Evolutionary conservation across 2,113 vertebrate species (phyloP).

Genomic region (Vulpes ferrilata): DNA sequence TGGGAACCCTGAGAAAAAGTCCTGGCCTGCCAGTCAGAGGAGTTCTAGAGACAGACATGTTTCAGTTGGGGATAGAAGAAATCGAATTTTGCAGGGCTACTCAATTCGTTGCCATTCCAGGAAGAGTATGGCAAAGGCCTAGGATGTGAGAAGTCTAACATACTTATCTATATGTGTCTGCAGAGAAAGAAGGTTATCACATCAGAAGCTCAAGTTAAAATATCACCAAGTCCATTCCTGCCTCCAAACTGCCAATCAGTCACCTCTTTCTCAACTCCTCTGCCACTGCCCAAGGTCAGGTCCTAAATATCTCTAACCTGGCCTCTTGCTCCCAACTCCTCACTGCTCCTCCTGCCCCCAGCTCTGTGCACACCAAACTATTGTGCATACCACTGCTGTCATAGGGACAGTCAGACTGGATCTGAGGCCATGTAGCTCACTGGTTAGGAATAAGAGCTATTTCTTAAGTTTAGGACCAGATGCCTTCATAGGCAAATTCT

Average conservation of each 20-base stretch:
- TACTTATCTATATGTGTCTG: neutral
- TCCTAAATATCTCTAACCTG: neutral
- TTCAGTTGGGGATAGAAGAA: conserved; percentile 6
- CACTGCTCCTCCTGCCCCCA: neutral
- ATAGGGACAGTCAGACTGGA: neutral
- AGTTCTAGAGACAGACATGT: neutral
- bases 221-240: neutral
- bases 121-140: neutral
- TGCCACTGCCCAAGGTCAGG: neutral
- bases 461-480: neutral
- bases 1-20: neutral
- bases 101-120: neutral
- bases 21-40: neutral
- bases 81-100: neutral
- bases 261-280: neutral
- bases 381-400: neutral
- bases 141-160: neutral
- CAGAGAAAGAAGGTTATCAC: neutral
- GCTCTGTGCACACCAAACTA: neutral
- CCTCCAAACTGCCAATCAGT: neutral
- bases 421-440: neutral
- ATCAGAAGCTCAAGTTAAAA: conserved; percentile 17
- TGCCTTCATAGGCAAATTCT: neutral
- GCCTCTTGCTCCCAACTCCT: neutral
- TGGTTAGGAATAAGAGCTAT: neutral